A percentile compares a stretch with the other conserved stretches of the same genome.
phyloP scores from a whole-genome alignment of 2,888 invertebrate genomes.

The Schizotus pectinicornis region DNA sequence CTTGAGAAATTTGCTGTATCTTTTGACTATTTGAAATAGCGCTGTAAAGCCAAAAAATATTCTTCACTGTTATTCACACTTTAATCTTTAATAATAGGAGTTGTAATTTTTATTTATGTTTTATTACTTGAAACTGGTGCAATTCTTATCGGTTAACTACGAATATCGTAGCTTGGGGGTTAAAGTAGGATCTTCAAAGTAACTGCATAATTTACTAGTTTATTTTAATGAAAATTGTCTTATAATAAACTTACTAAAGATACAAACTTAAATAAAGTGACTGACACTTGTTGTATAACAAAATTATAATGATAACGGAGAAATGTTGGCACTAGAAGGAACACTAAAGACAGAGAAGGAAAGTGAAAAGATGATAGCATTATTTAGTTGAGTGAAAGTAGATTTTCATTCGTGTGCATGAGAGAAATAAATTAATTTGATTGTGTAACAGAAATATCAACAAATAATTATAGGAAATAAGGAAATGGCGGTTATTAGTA shows the following conservation, averaged over 20 bases:
- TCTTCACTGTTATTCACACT: not conserved
- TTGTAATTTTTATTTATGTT: no score
- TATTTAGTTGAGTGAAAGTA: slow-evolving; percentile 32
- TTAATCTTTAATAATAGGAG: no score
- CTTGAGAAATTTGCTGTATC: slow-evolving; percentile 51
- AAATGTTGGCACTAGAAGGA: slow-evolving; percentile 37
- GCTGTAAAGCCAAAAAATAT: not conserved
- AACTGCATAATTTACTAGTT: no score
- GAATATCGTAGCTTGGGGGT: no score
- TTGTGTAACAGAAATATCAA: slow-evolving; percentile 29
- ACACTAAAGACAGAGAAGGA: slow-evolving; percentile 27
- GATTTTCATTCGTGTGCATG: slow-evolving; percentile 11
- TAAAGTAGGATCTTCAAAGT: no score
- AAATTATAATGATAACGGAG: slow-evolving; percentile 13
- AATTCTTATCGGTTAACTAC: no score
- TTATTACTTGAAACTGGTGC: no score
- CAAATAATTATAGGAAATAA: slow-evolving; percentile 3
- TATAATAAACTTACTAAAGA: not conserved
- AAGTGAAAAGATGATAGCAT: slow-evolving; percentile 15
- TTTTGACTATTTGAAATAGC: slow-evolving; percentile 24
- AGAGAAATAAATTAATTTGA: slow-evolving; percentile 32
- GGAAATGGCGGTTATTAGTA: slow-evolving; percentile 1
- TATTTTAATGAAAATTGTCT: not conserved
- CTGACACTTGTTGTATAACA: slow-evolving; percentile 23
- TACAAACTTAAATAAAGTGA: slow-evolving; percentile 18